These are phyloP conservation scores for Anagyrus pseudococci DNA, from an alignment of 2,888 invertebrate genomes.

Conservation along the genomic window DNA sequence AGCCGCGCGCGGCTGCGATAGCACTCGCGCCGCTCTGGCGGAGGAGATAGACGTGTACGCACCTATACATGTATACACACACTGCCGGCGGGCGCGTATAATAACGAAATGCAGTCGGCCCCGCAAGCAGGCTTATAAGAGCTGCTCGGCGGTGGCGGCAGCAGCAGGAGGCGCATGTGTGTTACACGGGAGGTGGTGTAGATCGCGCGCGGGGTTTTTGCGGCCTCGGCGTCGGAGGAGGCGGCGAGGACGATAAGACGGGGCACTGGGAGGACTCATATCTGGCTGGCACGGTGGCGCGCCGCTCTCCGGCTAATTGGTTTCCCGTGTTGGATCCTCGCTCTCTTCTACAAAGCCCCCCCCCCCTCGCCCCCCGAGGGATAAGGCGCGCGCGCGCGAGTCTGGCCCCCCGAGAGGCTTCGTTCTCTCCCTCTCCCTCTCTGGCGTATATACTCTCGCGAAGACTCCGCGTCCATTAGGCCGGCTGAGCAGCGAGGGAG, in stretches of 20 bases:
- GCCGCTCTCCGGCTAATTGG: conserved; percentile 54
- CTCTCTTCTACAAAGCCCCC: conserved; percentile 44
- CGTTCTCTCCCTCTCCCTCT: conserved; percentile 8
- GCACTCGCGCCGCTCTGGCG: conserved; percentile 6
- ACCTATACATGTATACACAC: no score
- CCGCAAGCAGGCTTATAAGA: no score
- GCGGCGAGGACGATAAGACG: conserved; percentile 24
- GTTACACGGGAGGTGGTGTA: background rate
- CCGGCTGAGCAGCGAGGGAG: conserved; percentile 5
- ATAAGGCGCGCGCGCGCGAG: conserved; percentile 47
- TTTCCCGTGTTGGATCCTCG: conserved; percentile 58
- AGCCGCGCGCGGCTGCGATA: background rate
- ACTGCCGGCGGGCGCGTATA: no score
- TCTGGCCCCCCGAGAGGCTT: conserved; percentile 1
- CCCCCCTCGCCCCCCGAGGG: conserved; percentile 45
- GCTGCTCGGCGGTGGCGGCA: no score
- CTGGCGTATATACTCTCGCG: background rate
- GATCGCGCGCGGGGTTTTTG: conserved; percentile 10
- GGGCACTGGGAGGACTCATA: conserved; percentile 30
- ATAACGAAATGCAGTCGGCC: no score
- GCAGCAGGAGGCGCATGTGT: background rate
- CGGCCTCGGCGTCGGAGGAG: background rate
- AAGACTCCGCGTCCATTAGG: conserved; percentile 25
- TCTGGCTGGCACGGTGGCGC: conserved; percentile 35
- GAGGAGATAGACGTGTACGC: background rate